Conservation (phyloP, 2,797 vertebrate species). For the Myioborus melanocephalus region DNA sequence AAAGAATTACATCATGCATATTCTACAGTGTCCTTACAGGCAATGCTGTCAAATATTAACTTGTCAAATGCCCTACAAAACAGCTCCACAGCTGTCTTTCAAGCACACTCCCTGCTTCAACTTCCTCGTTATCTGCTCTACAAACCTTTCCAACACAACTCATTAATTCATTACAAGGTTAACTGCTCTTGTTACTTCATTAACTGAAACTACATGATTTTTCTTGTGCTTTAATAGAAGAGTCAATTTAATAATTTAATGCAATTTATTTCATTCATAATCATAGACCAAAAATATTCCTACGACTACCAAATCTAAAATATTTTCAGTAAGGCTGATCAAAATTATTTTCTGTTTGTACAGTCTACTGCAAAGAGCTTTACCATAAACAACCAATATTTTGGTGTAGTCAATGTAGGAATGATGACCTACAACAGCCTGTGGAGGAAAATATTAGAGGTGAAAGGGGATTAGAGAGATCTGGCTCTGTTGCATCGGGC, state of each 20-base stretch:
- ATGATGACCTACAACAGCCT: background rate
- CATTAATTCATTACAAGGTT: slow-evolving; percentile 42
- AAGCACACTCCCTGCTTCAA: background rate
- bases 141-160: slow-evolving; percentile 22
- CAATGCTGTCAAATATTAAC: slow-evolving; percentile 28
- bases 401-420: background rate
- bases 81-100: background rate
- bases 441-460: background rate
- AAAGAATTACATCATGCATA: background rate
- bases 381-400: background rate
- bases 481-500: background rate
- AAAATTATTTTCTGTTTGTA: background rate
- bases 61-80: background rate
- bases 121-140: slow-evolving; percentile 30
- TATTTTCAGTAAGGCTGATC: background rate
- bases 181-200: slow-evolving; percentile 36
- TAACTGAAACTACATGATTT: slow-evolving; percentile 21
- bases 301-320: background rate
- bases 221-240: slow-evolving; percentile 11
- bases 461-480: background rate
- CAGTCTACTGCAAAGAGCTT: background rate
- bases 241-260: slow-evolving; percentile 20
- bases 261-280: background rate
- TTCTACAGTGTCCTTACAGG: background rate
- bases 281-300: background rate